A percentile compares a stretch with the other conserved stretches of the same genome.
Conservation (phyloP, 2,797 vertebrate genomes). For the Linurgus olivaceus region DNA sequence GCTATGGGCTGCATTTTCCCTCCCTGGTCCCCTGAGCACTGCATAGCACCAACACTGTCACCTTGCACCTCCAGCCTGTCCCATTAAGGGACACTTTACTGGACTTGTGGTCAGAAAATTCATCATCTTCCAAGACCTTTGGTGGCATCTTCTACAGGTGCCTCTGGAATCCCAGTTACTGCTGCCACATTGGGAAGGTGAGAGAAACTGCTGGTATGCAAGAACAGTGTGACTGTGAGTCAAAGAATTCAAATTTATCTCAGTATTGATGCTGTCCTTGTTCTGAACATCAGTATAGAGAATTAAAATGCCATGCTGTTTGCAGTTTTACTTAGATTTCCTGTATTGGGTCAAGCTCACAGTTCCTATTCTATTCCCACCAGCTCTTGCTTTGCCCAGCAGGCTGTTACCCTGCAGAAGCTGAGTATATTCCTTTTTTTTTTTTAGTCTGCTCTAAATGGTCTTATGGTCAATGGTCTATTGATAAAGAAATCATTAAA, state of each 20-base stretch:
- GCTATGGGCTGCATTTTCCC: neutral
- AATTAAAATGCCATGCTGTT: neutral
- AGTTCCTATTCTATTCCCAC: neutral
- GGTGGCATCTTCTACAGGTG: neutral
- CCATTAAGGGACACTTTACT: neutral
- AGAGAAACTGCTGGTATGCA: neutral
- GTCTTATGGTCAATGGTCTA: neutral
- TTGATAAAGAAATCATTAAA: neutral
- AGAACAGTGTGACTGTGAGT: neutral
- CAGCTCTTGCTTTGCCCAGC: neutral
- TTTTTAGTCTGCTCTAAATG: neutral
- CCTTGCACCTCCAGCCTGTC: neutral
- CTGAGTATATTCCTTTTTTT: neutral
- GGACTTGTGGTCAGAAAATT: neutral
- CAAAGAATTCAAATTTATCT: neutral
- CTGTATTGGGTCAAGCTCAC: neutral
- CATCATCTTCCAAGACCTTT: neutral
- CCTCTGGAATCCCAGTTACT: neutral
- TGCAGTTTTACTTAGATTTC: neutral
- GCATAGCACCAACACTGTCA: rapidly evolving
- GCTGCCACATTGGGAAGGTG: neutral
- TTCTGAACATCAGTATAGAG: neutral
- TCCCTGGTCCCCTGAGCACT: neutral
- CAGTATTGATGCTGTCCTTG: neutral
- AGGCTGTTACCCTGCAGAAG: neutral